Base-by-base conservation (phyloP, 2,888 invertebrate species). In the Salpingus planirostris region DNA sequence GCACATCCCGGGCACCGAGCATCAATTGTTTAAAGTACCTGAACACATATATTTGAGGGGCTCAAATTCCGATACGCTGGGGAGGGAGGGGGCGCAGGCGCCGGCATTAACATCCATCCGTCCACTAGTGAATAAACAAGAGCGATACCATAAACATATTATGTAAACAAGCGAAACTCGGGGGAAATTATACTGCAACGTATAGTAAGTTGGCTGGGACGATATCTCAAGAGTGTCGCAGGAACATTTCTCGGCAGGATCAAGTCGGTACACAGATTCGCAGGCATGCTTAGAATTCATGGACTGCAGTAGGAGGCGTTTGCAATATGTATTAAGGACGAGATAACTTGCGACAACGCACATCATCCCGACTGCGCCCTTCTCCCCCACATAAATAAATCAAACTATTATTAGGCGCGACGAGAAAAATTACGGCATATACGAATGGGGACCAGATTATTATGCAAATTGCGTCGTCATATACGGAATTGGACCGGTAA, bases 151-250 rank as follows among this genome's bases (percentile, higher is more conserved):
- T 60, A 63, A 54, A 61, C 62, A 62, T 60, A 61, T 61, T 63
- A 63, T 59, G 62, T 60, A 64, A 63, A 63, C 62, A 59, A n/a
- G 46, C 57, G 52, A 54, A 62, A 60, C 63, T 63, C 62, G 45
- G 41, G 60, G 63, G 63, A 62, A 63, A 63, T 62, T 63, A 62
- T 60, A 54, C 54, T 38, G 38, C 38, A 34, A 36, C 46, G 44
- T 44, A 18, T 18, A 49, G 45, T 49, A 50, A 50, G 45, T 46
- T 48, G 41, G 46, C 44, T 39, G 45, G 42, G 38, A 8, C 46
- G 46, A 49, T 51, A 50, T 53, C 51, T 53, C 49, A 47, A 40
- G 47, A 52, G 51, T 52, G 50, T 50, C 52, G 51, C 52, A 52
- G 46, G 45, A 48, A 47, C 47, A 52, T 47, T 52, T 47, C 53